Conservation (phyloP, 2,113 vertebrate genomes). For the Danionella cerebrum region DNA sequence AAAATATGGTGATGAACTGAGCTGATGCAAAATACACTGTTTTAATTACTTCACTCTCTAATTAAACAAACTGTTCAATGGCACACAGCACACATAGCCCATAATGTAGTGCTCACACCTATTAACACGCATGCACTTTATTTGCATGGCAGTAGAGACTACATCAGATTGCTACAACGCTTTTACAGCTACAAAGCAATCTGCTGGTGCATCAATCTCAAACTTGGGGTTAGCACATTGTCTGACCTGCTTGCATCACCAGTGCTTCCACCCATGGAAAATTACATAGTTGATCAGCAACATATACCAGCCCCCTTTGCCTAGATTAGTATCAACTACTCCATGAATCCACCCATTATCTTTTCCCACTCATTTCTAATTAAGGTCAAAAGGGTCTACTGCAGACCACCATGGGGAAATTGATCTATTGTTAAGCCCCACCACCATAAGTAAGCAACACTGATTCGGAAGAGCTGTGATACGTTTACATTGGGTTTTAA, state of each 20-base stretch:
- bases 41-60: constrained; percentile 27
- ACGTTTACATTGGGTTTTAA: no score
- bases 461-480: no score
- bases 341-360: no score
- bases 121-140: constrained; percentile 5
- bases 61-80: constrained; percentile 44
- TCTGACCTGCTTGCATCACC: neutral
- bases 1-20: constrained; percentile 24
- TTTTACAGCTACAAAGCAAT: no score
- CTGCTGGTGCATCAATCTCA: no score
- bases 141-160: neutral
- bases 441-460: no score
- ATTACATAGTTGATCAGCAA: neutral
- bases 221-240: constrained; percentile 31
- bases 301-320: neutral
- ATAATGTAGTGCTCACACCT: constrained; percentile 6
- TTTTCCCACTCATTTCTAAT: no score
- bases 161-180: neutral
- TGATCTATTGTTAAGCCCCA: no score
- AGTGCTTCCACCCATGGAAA: neutral
- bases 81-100: constrained; percentile 10
- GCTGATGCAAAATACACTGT: constrained; percentile 19
- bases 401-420: no score
- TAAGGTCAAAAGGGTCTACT: no score
- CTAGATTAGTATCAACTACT: neutral